Conservation (phyloP, 2,797 vertebrate genomes). For the Sebastes nivosus region DNA sequence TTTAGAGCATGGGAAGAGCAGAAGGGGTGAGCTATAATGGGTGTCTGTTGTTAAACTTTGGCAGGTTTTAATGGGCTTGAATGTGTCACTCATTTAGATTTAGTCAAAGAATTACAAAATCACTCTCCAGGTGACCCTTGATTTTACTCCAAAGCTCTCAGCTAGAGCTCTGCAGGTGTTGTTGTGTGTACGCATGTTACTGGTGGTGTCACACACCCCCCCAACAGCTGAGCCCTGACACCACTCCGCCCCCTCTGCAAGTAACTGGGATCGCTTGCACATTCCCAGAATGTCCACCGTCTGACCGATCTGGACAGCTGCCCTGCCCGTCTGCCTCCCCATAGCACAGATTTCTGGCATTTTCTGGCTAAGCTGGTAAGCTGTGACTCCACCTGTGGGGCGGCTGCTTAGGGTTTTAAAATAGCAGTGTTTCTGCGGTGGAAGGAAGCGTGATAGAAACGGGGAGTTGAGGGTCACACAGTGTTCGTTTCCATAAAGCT, state of each 20-base stretch:
- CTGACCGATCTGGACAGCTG: constrained; percentile 84
- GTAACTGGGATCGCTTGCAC: constrained; percentile 72
- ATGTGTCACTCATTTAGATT: constrained; percentile 8
- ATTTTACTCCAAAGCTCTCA: constrained; percentile 6
- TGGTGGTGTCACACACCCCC: constrained; percentile 18
- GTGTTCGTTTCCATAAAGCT: constrained; percentile 9
- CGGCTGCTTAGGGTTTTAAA: constrained; percentile 62
- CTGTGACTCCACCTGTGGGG: constrained; percentile 71
- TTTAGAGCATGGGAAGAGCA: constrained; percentile 23
- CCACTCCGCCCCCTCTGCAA: constrained; percentile 52
- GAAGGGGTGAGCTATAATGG: constrained; percentile 19
- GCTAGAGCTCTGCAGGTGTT: constrained; percentile 18
- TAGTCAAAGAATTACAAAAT: neutral
- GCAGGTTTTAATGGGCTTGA: neutral
- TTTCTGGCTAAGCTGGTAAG: constrained; percentile 67
- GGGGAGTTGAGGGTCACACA: constrained; percentile 28
- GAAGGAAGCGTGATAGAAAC: constrained; percentile 9
- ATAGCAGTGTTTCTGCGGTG: constrained; percentile 65
- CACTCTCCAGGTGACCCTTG: neutral
- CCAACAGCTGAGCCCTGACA: constrained; percentile 67
- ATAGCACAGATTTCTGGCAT: constrained; percentile 69
- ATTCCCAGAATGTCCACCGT: constrained; percentile 74
- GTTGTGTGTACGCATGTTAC: constrained; percentile 17
- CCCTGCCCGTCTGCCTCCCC: constrained; percentile 55
- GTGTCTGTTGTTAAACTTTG: constrained; percentile 26